Evolutionary conservation across 2,888 invertebrate genomes (phyloP).

Genomic region (Rhagophthalmus giganteus): DNA sequence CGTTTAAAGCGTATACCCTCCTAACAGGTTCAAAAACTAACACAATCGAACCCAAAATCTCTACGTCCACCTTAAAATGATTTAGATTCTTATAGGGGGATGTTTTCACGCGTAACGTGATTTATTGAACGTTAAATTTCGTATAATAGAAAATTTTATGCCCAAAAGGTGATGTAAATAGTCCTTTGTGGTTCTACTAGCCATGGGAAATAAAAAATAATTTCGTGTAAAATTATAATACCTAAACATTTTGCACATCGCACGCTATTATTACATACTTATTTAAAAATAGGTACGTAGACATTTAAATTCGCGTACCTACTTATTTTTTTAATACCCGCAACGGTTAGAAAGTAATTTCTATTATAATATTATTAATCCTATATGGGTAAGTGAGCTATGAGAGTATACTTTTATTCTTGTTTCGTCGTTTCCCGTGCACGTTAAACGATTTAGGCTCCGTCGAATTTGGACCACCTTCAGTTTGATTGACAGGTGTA

Average conservation of each 20-base stretch:
- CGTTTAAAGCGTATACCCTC: too few relatives aligned
- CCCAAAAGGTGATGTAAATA: constrained; percentile 38
- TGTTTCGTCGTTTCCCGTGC: not conserved
- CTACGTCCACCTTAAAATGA: constrained; percentile 29
- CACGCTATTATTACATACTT: too few relatives aligned
- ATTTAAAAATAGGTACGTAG: too few relatives aligned
- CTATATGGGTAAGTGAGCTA: too few relatives aligned
- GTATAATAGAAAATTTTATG: constrained; percentile 43
- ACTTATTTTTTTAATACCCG: too few relatives aligned
- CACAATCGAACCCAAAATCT: constrained; percentile 9
- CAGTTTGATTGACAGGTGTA: constrained; percentile 22
- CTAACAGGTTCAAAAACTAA: constrained; percentile 13
- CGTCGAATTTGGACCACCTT: constrained; percentile 15
- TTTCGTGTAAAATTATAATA: not conserved
- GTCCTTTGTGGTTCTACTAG: constrained; percentile 38
- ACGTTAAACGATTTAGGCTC: constrained; percentile 1
- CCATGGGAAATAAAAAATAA: constrained; percentile 24
- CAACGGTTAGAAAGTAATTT: too few relatives aligned
- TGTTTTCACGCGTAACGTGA: constrained; percentile 40
- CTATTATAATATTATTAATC: too few relatives aligned
- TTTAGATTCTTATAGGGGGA: constrained; percentile 26
- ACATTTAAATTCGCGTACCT: too few relatives aligned
- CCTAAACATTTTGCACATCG: too few relatives aligned
- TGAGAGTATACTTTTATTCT: too few relatives aligned
- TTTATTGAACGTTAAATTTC: constrained; percentile 45